Percentiles rank a stretch among this genome's conserved stretches.
Conservation (phyloP, 2,113 vertebrate genomes). For the Ailuropoda melanoleuca region DNA sequence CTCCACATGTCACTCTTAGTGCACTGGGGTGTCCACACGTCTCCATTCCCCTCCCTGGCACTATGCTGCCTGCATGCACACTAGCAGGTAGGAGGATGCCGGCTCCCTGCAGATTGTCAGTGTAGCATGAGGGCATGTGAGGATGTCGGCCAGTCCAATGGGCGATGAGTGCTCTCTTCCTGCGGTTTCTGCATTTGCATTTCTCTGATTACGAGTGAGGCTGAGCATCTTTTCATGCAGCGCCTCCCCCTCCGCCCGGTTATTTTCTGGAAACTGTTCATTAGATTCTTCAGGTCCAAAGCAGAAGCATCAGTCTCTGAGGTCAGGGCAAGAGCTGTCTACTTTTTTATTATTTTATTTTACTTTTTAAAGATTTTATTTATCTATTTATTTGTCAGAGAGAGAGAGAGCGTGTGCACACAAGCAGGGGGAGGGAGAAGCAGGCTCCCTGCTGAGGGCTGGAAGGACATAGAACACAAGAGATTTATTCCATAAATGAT, state of each 20-base stretch:
- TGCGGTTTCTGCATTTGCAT: not conserved
- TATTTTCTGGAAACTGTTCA: not conserved
- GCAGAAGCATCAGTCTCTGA: not conserved
- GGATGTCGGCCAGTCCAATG: fast-evolving
- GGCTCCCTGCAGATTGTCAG: not conserved
- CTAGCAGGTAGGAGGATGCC: not conserved
- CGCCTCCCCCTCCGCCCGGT: too few relatives aligned
- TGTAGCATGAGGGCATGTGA: not conserved
- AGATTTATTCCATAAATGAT: not conserved
- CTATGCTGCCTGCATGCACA: too few relatives aligned
- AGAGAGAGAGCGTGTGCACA: too few relatives aligned
- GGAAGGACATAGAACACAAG: not conserved
- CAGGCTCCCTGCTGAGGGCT: not conserved
- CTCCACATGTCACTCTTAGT: not conserved
- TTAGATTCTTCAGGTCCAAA: not conserved
- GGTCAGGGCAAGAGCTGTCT: not conserved
- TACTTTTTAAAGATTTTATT: not conserved
- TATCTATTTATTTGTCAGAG: too few relatives aligned
- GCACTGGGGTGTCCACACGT: not conserved
- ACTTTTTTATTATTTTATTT: not conserved
- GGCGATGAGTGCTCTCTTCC: not conserved
- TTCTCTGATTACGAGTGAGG: not conserved
- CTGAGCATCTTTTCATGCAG: not conserved
- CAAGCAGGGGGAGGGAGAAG: too few relatives aligned
- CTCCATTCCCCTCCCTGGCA: not conserved